These are phyloP conservation scores for Aphis gossypii DNA, from an alignment of 1,140 invertebrate genomes.

Conservation along the genomic window DNA sequence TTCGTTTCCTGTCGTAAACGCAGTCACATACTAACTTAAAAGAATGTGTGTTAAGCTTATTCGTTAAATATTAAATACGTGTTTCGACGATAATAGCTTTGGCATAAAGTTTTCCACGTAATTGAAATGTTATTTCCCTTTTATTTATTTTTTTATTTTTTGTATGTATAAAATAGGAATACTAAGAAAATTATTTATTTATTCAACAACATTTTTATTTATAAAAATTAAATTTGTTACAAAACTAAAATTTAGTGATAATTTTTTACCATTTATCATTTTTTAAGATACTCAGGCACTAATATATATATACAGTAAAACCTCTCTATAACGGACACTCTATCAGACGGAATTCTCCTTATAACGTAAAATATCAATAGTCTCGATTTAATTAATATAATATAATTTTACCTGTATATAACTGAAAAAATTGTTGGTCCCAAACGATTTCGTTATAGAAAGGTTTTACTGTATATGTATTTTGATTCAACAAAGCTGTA, in stretches of 20 bases:
- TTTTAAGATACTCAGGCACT: not conserved
- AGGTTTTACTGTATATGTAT: too few species aligned
- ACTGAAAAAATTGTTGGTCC: too few species aligned
- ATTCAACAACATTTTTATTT: not conserved
- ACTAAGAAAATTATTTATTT: not conserved
- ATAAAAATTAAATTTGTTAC: not conserved
- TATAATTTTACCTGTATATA: too few species aligned
- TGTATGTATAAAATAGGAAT: not conserved
- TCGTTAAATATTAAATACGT: constrained; percentile 31
- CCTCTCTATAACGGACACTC: too few species aligned
- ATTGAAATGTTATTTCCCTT: not conserved
- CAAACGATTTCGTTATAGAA: too few species aligned
- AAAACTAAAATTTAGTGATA: not conserved
- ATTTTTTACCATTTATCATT: not conserved
- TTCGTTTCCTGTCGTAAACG: not conserved
- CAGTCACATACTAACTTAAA: not conserved
- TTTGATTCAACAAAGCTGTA: too few species aligned
- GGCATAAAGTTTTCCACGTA: not conserved
- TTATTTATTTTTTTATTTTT: not conserved
- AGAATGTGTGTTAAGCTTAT: not conserved
- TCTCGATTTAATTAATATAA: too few species aligned
- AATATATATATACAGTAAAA: too few species aligned
- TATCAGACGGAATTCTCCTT: too few species aligned
- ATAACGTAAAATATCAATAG: too few species aligned
- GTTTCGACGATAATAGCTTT: constrained; percentile 7